Evolutionary conservation across 2,797 vertebrate genomes (phyloP).

Genomic region (Graptemys geographica): DNA sequence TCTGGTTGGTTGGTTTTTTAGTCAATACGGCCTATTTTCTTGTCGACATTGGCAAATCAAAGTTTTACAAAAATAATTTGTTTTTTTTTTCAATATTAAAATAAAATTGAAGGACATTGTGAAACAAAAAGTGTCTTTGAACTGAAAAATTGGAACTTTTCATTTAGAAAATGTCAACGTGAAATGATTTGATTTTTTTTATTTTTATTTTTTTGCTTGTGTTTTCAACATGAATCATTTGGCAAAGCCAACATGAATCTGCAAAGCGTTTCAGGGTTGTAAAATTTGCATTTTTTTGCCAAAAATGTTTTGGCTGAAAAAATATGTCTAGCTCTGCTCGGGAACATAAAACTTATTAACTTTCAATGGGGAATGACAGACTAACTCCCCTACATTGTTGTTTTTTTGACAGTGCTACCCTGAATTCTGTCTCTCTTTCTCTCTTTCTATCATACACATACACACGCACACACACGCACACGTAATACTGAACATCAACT

Average conservation of each 20-base stretch:
- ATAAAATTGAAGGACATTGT: background rate
- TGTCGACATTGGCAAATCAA: background rate
- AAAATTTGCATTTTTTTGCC: background rate
- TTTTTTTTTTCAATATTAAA: background rate
- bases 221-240: background rate
- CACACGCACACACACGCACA: background rate
- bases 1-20: background rate
- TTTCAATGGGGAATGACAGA: background rate
- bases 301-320: background rate
- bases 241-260: background rate
- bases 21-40: constrained; percentile 42
- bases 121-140: background rate
- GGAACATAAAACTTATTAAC: background rate
- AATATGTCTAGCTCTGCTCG: background rate
- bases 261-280: background rate
- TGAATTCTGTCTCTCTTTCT: background rate
- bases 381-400: background rate
- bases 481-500: background rate
- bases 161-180: background rate
- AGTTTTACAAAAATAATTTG: background rate
- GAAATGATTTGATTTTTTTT: background rate
- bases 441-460: too few relatives aligned
- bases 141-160: background rate
- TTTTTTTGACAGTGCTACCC: too few relatives aligned
- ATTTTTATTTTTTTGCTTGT: background rate